Base-by-base conservation (phyloP, 2,113 vertebrate genomes). In the Mixornis gularis region DNA sequence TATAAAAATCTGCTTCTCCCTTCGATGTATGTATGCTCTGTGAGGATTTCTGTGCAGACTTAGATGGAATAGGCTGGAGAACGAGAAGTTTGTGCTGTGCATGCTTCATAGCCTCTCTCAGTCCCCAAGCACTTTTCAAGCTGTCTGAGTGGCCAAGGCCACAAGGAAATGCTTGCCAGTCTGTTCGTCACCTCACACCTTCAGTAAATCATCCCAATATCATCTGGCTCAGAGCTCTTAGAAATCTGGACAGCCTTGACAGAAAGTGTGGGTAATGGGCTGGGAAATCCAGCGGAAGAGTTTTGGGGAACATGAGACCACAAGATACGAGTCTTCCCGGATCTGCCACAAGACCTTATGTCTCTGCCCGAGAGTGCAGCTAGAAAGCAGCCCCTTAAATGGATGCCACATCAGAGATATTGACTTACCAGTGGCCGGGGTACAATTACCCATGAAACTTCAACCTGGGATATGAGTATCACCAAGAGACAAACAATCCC, bases 401-500 rank as follows among this genome's bases (percentile, higher is more conserved):
- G 85, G 76, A 73, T 41, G 26, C 69, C 68, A 24, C 82, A 93
- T 88, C 81, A 87, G 85, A 89, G 66, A 32, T 85, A 94, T 32
- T 95, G 84, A 38, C 70, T 95, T 94, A 89, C 66, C 79, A 63
- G 63, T 89, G 92, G 79, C 77, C 64, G 34, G 72, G 56, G 64
- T 92, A 66, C 56, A 48, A 64, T 83, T 73, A 85, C 56, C 79
- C 56, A 15, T 79, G 79, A 88, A 95, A 93, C 72, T 73, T 83
- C 82, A 80, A 55, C 82, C 79, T 63, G 25, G 60, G 79, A 56
- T 90, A 70, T 34, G 48, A 2, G 2, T 95, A 71, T 94, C 56
- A 4, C 79, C 68, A 13, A 29, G 79, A 87, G 59, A 93, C 82
- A 95, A 95, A 87, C 65, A 92, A 90, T 94, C 79, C 90, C 88